These are phyloP conservation scores for Mus pahari DNA, from an alignment of 2,113 vertebrate genomes.

Conservation along the genomic window DNA sequence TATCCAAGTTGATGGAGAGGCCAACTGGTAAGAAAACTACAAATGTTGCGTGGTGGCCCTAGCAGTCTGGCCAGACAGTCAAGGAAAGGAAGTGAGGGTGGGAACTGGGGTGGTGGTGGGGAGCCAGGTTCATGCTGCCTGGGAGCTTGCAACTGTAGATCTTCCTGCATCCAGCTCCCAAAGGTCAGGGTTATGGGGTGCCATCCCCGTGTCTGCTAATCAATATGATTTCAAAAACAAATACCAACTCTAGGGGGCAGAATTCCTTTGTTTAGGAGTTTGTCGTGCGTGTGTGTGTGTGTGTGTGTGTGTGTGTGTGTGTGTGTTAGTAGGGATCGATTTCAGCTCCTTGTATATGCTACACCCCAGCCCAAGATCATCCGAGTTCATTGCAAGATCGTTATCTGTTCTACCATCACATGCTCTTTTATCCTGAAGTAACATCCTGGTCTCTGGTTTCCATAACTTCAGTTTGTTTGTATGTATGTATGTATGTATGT, in stretches of 20 bases:
- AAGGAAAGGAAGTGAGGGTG: background rate
- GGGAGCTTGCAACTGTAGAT: background rate
- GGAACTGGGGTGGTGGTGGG: background rate
- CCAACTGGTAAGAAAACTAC: background rate
- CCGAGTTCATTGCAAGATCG: background rate
- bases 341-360: background rate
- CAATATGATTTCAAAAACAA: background rate
- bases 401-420: background rate
- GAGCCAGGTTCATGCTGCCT: background rate
- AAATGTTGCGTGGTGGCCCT: background rate
- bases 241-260: background rate
- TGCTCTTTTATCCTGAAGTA: background rate
- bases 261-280: background rate
- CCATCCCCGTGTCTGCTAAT: no score
- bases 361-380: background rate
- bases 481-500: background rate
- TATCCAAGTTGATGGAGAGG: background rate
- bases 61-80: background rate
- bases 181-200: background rate
- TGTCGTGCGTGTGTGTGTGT: background rate
- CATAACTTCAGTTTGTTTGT: background rate
- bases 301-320: no score
- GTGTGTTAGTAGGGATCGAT: background rate
- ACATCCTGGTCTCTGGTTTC: background rate
- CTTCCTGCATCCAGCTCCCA: background rate